Evolutionary conservation across 2,797 vertebrate species (phyloP).

Genomic region (Girardinus metallicus): DNA sequence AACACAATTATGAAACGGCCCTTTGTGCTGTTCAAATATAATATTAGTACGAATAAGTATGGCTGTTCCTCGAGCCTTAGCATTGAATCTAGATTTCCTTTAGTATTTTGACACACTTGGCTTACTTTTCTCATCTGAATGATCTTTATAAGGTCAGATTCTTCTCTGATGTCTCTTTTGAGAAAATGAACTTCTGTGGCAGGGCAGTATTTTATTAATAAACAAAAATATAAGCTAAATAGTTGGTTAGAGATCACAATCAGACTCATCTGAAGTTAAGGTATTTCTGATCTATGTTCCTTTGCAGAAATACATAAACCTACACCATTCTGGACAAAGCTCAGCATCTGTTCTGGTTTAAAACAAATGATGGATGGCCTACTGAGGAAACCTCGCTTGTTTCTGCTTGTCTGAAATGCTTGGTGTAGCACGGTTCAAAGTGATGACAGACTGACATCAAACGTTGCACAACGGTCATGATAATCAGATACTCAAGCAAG

Average conservation of each 20-base stretch:
- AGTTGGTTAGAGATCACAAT: neutral
- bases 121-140: neutral
- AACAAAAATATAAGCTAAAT: neutral
- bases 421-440: neutral
- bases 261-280: neutral
- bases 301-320: neutral
- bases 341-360: neutral
- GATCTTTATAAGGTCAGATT: neutral
- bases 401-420: conserved; percentile 3
- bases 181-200: neutral
- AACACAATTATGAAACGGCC: neutral
- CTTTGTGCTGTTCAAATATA: conserved; percentile 1
- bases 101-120: neutral
- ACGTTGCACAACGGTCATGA: neutral
- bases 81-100: neutral
- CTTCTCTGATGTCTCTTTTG: neutral
- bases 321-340: neutral
- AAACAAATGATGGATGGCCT: neutral
- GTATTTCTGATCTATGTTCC: neutral
- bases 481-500: neutral
- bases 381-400: neutral
- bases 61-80: too few species aligned
- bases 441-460: conserved; percentile 3
- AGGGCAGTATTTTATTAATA: neutral
- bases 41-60: neutral